phyloP scores from a whole-genome alignment of 30 jellyfish, hydroid and myxozoan species.

The Pseudorhiza aurosa region DNA sequence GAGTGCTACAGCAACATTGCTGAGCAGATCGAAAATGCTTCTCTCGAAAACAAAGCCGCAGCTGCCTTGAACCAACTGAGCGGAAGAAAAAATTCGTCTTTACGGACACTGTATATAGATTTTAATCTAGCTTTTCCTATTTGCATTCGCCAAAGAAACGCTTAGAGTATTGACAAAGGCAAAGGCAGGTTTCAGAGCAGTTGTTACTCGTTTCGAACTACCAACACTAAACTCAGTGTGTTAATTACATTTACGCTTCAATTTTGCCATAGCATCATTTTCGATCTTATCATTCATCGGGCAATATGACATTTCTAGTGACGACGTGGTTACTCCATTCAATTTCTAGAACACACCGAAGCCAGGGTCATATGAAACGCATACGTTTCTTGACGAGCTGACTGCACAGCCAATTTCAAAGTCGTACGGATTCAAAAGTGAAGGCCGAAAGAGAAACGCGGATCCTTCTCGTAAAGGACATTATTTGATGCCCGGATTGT shows the following conservation, averaged over 20 bases:
- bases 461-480: slow-evolving; percentile 85
- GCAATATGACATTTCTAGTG: background rate
- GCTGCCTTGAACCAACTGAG: too few species aligned
- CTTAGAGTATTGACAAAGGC: too few species aligned
- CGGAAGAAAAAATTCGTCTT: too few species aligned
- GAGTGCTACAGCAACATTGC: too few species aligned
- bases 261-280: background rate
- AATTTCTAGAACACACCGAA: slow-evolving; percentile 73
- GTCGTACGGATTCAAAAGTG: slow-evolving; percentile 89
- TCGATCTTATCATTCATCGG: background rate
- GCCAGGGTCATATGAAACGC: slow-evolving; percentile 83
- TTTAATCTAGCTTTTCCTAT: too few species aligned
- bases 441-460: slow-evolving; percentile 83
- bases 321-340: background rate
- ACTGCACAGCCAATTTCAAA: slow-evolving; percentile 62
- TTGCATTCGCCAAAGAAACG: too few species aligned
- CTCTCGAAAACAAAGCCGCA: too few species aligned
- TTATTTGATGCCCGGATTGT: slow-evolving; percentile 88
- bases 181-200: too few species aligned
- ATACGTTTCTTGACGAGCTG: slow-evolving; percentile 62
- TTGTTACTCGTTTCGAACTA: too few species aligned
- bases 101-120: too few species aligned
- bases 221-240: too few species aligned
- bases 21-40: too few species aligned
- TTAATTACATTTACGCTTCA: background rate